phyloP scores from a whole-genome alignment of 2,113 vertebrate genomes.

The Heterotilapia buettikoferi region DNA sequence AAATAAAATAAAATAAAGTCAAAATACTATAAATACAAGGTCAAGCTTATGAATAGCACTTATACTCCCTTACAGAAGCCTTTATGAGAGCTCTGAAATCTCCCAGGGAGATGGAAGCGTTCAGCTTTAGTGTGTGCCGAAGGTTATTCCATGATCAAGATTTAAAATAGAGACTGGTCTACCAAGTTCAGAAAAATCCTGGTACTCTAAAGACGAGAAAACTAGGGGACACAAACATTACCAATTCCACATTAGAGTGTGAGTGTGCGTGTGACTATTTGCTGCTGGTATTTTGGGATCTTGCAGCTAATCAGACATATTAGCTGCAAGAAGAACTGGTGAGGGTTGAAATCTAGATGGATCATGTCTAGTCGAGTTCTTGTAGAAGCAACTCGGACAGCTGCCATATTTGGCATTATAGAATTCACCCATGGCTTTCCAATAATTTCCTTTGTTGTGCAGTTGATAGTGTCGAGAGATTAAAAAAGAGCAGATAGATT shows the following conservation, averaged over 20 bases:
- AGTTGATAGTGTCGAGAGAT: neutral
- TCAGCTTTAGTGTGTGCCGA: neutral
- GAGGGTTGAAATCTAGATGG: neutral
- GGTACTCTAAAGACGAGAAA: neutral
- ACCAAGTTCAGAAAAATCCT: neutral
- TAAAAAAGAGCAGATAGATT: neutral
- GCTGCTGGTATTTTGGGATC: neutral
- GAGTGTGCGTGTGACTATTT: neutral
- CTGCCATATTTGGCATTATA: neutral
- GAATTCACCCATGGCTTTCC: neutral
- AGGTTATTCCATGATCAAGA: neutral
- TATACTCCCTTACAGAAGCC: neutral
- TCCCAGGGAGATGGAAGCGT: neutral
- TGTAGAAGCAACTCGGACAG: accelerated
- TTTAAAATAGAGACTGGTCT: neutral
- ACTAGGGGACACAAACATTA: neutral
- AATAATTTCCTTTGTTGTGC: neutral
- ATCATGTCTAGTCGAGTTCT: neutral
- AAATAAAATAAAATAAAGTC: neutral
- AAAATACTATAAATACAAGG: neutral
- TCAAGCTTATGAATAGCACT: neutral
- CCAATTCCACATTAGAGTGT: accelerated
- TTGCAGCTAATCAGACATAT: neutral
- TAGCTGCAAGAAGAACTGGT: neutral
- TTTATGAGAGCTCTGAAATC: neutral